Evolutionary conservation across 2,113 vertebrate genomes (phyloP).

Genomic region (Chaenogobius annularis): DNA sequence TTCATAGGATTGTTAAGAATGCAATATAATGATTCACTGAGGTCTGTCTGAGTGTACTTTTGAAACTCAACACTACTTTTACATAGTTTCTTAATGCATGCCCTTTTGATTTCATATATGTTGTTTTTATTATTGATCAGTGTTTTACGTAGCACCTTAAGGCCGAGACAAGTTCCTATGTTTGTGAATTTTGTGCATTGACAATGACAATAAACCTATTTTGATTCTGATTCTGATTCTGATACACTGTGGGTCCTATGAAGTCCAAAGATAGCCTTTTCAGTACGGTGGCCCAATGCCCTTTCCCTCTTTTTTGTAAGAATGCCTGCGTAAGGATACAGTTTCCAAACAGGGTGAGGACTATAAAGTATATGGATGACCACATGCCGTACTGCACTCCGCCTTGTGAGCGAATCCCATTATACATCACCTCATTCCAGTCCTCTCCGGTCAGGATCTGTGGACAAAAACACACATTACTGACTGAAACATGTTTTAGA

Average conservation of each 20-base stretch:
- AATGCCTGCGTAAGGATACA: conserved; percentile 86
- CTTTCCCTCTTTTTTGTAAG: background rate
- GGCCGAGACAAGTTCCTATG: too few relatives aligned
- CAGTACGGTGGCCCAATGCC: too few relatives aligned
- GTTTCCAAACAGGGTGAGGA: conserved; percentile 97
- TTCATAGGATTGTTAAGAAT: conserved; percentile 57
- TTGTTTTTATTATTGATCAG: too few relatives aligned
- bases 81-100: too few relatives aligned
- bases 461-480: conserved; percentile 18
- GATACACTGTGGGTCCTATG: too few relatives aligned
- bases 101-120: too few relatives aligned
- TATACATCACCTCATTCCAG: conserved; percentile 99
- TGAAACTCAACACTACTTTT: background rate
- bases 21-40: background rate
- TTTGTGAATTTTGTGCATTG: too few relatives aligned
- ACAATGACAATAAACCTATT: too few relatives aligned
- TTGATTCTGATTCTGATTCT: too few relatives aligned
- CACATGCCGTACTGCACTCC: conserved; percentile 98
- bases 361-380: conserved; percentile 98
- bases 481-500: conserved; percentile 11
- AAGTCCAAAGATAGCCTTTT: too few relatives aligned
- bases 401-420: conserved; percentile 95
- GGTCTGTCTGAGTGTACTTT: background rate
- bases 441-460: conserved; percentile 97
- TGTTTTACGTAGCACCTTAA: too few relatives aligned